Percentiles rank a stretch among this genome's conserved stretches.
Conservation (phyloP, 1,140 invertebrate genomes). For the Psilanteris sp. region DNA sequence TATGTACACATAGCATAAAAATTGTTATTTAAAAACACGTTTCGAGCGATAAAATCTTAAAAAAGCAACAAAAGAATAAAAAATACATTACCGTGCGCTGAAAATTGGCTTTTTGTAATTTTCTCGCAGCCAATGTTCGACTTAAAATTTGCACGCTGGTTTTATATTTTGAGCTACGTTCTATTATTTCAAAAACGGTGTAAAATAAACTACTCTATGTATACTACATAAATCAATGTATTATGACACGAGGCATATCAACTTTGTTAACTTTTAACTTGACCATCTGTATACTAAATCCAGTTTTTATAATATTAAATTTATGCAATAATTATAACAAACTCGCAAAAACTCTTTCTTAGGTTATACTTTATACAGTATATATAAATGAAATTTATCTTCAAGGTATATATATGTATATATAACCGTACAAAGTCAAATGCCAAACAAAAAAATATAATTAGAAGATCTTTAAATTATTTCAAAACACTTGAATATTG, state of each 20-base stretch:
- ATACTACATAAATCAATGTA: slow-evolving; percentile 38
- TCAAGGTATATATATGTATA: no score
- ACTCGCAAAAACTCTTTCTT: no score
- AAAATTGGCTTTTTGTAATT: background rate
- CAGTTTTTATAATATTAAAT: background rate
- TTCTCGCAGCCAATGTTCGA: no score
- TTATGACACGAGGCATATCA: slow-evolving; percentile 43
- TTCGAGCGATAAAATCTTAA: slow-evolving; percentile 33
- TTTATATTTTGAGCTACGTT: slow-evolving; percentile 43
- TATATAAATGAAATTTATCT: no score
- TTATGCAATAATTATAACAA: background rate
- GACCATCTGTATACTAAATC: background rate
- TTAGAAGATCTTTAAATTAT: no score
- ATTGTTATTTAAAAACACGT: slow-evolving; percentile 47
- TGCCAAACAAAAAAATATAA: no score
- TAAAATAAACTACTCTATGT: slow-evolving; percentile 56
- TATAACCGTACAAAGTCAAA: no score
- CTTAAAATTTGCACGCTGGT: no score
- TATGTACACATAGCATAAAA: slow-evolving; percentile 52
- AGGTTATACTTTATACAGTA: no score
- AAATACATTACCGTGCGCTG: no score
- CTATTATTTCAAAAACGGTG: slow-evolving; percentile 54
- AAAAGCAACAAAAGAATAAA: slow-evolving; percentile 32
- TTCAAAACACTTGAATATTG: no score
- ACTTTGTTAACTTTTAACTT: slow-evolving; percentile 17